Evolutionary conservation across 1,140 invertebrate species (phyloP), one percentile per base, ranked within the genome.

Genomic region (Drosophila novamexicana): DNA sequence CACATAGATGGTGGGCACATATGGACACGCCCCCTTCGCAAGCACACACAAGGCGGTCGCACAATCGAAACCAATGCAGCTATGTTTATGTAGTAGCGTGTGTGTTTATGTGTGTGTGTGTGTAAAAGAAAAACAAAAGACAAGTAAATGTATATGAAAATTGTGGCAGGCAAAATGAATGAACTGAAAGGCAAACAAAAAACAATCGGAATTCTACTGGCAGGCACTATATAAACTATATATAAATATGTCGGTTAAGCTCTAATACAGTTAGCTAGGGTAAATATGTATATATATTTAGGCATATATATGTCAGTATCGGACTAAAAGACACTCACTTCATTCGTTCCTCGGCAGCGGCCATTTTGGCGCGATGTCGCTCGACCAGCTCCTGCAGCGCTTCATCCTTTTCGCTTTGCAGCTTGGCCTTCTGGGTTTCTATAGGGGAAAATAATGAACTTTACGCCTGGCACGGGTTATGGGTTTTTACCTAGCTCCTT

Each of bases 371-470:
- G 57, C 93, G 88, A 83, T 94, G 94, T 82, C 93, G 93, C 39
- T 94, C 92, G 91, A 94, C 93, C 18, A 94, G 76, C 49, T 92
- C 78, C 76, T 93, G 91, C 42, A 94, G 72, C 0, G 94, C 93
- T 79, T 94, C 93, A 52, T 93, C 93, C 81, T 93, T 94, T 71
- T 94, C 94, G 64, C 93, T 90, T 56, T 93, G 92, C 59, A 94
- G 79, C 74, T 93, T 93, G 44, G 93, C 93, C 91, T 93, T 94
- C 79, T 94, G 93, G 32, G 92, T 79, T 69, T 94, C 94, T 94
- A 71, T 8, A 39, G n/a, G 44, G 1, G 18, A 7, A 66, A 36
- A 14, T 34, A 49, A 42, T 29, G 2, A 34, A 29, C 5, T 4
- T 29, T 29, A 29, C 22, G 22, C 22, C 22, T 29, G 22, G 22